A percentile compares a stretch with the other conserved stretches of the same genome.
These are phyloP conservation scores for Misgurnus anguillicaudatus DNA, from an alignment of 2,113 vertebrate genomes.

Conservation along the genomic window DNA sequence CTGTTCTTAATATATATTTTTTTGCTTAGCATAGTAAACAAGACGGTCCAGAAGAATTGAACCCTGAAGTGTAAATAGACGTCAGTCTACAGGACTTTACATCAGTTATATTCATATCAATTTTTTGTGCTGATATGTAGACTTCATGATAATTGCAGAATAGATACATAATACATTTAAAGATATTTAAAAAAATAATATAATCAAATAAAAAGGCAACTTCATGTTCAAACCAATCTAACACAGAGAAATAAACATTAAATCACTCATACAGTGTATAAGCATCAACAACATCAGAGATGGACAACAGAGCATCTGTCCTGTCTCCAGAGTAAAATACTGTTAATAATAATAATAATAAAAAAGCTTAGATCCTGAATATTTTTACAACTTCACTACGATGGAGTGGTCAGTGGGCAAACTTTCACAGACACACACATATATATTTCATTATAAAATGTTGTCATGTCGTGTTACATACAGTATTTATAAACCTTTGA, in stretches of 20 bases:
- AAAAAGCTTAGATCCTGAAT: no score
- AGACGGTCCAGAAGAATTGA: constrained; percentile 19
- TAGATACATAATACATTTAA: background rate
- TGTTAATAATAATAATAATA: no score
- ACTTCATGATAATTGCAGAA: constrained; percentile 26
- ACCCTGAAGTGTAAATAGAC: constrained; percentile 25
- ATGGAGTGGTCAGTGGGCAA: background rate
- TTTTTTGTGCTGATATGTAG: constrained; percentile 44
- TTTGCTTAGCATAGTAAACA: constrained; percentile 60
- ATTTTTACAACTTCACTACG: background rate
- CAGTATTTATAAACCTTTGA: background rate
- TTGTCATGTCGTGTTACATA: no score
- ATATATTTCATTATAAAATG: no score
- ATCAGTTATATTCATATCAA: constrained; percentile 19
- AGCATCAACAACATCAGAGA: background rate
- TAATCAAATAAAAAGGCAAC: background rate
- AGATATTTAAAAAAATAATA: background rate
- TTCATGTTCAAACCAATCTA: constrained; percentile 18
- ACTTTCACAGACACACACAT: no score
- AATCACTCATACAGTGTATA: background rate
- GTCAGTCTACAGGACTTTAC: background rate
- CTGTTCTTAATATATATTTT: constrained; percentile 9
- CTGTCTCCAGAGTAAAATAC: no score
- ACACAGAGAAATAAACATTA: background rate
- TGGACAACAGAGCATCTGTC: background rate